Base-by-base conservation (phyloP, 2,888 invertebrate genomes). In the Allolobophora icterica region DNA sequence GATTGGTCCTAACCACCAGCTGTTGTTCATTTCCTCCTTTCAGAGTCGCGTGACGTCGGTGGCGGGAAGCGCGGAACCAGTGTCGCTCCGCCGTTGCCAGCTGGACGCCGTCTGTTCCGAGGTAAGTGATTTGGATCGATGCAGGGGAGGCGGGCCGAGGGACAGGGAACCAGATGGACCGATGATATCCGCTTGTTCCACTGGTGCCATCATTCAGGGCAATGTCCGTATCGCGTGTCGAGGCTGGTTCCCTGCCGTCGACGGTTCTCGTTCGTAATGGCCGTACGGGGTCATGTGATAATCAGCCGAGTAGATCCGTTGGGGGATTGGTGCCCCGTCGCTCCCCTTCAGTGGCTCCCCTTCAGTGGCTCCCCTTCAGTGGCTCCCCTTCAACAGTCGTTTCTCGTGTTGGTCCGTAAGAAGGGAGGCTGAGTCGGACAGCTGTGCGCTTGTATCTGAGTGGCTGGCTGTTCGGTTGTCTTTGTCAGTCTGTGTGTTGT, bases 21-120 rank as follows among this genome's bases (percentile, higher is more conserved):
- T 52, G 52, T 52, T 52, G 52, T 52, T 21, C 52, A 52, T 52
- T 71, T 71, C 4, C 30, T 71, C 13, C 11, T 71, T 71, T 71
- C 71, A 71, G 71, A 71, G 71, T 71, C 71, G 71, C 71, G 71
- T 71, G 71, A 71, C 71, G 71, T 71, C 71, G n/a, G 71, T 17
- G 71, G 71, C 71, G 71, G 71, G 71, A 71, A 71, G 71, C 87
- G 87, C 35, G 34, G 87, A 34, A 34, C 34, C 35, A 34, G 87
- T 35, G 38, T 34, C 35, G 11, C 34, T 87, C 21, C 87, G 87
- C 5, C 87, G 87, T 13, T 87, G 87, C 87, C 87, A 87, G 87
- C 33, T 87, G 87, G 87, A 87, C 87, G 38, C 35, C n/a, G 87
- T 87, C 87, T 87, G 87, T 35, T 87, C 87, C 35, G 87, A 87